Evolutionary conservation across 2,888 invertebrate species (phyloP).

Genomic region (Osmoderma eremita): DNA sequence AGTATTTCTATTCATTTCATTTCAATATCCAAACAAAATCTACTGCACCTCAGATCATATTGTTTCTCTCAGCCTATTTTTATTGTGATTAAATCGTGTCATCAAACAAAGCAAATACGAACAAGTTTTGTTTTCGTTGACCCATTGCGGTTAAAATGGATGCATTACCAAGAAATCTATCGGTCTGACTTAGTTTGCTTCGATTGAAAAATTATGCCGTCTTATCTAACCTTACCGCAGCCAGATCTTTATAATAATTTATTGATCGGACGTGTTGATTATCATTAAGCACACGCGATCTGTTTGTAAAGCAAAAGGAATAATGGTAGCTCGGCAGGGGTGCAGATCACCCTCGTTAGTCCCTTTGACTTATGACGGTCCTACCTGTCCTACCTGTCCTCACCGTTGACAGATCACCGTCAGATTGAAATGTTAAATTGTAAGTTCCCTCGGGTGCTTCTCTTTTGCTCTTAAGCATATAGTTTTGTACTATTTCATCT

Average conservation of each 20-base stretch:
- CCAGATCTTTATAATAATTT: slow-evolving; percentile 35
- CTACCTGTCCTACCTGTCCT: slow-evolving; percentile 44
- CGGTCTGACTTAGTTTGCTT: background rate
- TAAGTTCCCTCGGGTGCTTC: slow-evolving; percentile 36
- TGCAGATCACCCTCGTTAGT: slow-evolving; percentile 44
- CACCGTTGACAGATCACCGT: slow-evolving; percentile 43
- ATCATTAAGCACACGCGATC: slow-evolving; percentile 34
- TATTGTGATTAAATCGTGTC: no score
- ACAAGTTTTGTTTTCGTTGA: background rate
- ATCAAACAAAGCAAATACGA: no score
- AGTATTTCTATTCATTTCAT: no score
- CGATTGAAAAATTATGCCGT: slow-evolving; percentile 31
- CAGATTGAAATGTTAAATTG: slow-evolving; percentile 43
- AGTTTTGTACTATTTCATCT: background rate
- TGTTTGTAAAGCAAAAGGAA: slow-evolving; percentile 31
- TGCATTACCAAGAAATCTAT: slow-evolving; percentile 6
- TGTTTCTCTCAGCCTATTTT: no score
- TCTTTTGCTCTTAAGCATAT: background rate
- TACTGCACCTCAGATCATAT: no score
- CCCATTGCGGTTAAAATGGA: background rate
- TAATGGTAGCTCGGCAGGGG: slow-evolving; percentile 40
- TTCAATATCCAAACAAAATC: no score
- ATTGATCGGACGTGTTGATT: slow-evolving; percentile 37
- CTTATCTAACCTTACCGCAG: slow-evolving; percentile 21
- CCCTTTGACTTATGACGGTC: slow-evolving; percentile 45